Evolutionary conservation across 64 coral and sea anemone genomes (phyloP).

Genomic region (Montipora capricornis): DNA sequence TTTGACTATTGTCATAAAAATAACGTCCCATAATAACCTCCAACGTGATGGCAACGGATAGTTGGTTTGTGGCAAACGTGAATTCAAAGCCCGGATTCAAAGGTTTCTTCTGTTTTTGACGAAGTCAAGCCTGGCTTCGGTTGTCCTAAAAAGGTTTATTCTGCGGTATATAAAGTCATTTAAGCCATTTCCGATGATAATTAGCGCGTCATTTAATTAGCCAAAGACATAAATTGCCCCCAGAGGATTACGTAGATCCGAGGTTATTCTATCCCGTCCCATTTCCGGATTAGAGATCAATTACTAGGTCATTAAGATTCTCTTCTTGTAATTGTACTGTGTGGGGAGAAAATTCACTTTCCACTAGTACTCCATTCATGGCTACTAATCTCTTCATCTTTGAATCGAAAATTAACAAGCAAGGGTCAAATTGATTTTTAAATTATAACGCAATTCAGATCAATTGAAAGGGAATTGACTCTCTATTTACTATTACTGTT

Average conservation of each 20-base stretch:
- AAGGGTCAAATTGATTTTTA: not conserved
- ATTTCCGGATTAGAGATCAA: conserved; percentile 43
- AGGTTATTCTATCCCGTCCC: conserved; percentile 4
- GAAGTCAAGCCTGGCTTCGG: too few species aligned
- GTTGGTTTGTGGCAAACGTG: too few species aligned
- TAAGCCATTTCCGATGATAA: conserved; percentile 55
- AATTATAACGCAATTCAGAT: not conserved
- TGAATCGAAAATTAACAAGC: not conserved
- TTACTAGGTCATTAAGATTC: not conserved
- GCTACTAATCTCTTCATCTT: not conserved
- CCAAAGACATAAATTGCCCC: conserved; percentile 44
- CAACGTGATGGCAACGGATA: too few species aligned
- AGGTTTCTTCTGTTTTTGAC: too few species aligned
- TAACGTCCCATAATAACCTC: too few species aligned
- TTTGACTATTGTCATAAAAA: too few species aligned
- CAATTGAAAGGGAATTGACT: not conserved
- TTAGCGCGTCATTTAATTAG: conserved; percentile 49
- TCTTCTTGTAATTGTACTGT: not conserved
- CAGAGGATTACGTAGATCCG: not conserved
- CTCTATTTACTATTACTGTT: not conserved
- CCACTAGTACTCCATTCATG: not conserved
- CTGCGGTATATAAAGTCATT: conserved; percentile 23
- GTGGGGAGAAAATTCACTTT: not conserved
- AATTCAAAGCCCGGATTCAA: too few species aligned
- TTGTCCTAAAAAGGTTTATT: not conserved